Percentiles rank a stretch among this genome's conserved stretches.
Conservation (phyloP, 2,888 invertebrate genomes). For the Idaea aversata region DNA sequence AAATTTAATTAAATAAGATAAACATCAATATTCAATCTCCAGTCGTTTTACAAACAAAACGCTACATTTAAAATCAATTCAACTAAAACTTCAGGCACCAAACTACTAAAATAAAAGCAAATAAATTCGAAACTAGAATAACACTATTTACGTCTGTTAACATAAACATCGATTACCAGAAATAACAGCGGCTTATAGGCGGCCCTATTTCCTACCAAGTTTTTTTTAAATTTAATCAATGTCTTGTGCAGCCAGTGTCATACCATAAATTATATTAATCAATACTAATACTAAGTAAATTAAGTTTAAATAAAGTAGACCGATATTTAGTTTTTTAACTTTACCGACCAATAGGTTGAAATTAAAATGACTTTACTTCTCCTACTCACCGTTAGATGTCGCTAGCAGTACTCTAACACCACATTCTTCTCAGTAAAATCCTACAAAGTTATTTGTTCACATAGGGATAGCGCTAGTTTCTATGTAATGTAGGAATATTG, state of each 20-base stretch:
- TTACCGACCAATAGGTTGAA: not conserved
- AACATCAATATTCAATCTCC: slow-evolving; percentile 5
- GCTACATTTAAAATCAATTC: slow-evolving; percentile 49
- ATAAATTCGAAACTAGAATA: slow-evolving; percentile 63
- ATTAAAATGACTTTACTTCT: not conserved
- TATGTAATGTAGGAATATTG: not conserved
- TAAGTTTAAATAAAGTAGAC: slow-evolving; percentile 30
- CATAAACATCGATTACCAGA: slow-evolving; percentile 64
- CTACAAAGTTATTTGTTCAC: not conserved
- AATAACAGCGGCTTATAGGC: slow-evolving; percentile 45
- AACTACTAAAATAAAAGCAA: slow-evolving; percentile 67
- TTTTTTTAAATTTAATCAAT: not conserved
- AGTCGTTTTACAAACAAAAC: slow-evolving; percentile 5
- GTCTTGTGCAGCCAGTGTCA: no score
- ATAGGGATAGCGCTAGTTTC: not conserved
- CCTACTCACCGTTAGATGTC: slow-evolving; percentile 70
- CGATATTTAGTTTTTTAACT: slow-evolving; percentile 17
- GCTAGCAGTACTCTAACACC: slow-evolving; percentile 27
- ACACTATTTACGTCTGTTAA: slow-evolving; percentile 55
- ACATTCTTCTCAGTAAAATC: not conserved
- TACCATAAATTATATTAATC: no score
- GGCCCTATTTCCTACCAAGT: not conserved
- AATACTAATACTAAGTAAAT: no score
- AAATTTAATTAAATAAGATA: slow-evolving; percentile 5
- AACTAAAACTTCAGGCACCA: slow-evolving; percentile 47